A percentile compares a stretch with the other conserved stretches of the same genome.
Conservation (phyloP, 1,140 invertebrate genomes). For the Lucilia sericata region DNA sequence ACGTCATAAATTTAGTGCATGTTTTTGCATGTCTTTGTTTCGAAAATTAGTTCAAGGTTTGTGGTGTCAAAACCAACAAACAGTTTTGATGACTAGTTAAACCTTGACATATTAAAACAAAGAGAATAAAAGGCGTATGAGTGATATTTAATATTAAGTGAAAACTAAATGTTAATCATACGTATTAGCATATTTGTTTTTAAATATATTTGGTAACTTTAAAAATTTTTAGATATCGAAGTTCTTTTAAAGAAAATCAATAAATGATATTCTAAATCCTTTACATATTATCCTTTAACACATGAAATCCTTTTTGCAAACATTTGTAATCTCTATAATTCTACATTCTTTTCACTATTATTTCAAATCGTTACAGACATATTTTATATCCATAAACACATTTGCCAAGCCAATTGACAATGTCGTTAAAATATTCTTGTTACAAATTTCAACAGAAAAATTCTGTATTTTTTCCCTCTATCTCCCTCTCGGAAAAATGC, state of each 20-base stretch:
- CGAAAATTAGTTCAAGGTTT: slow-evolving; percentile 22
- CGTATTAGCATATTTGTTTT: too few species aligned
- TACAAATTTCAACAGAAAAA: neutral
- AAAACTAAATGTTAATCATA: neutral
- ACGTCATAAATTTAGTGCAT: neutral
- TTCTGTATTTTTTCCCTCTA: neutral
- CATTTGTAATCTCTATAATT: neutral
- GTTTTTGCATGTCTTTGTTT: neutral
- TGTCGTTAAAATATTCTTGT: neutral
- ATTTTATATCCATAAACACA: neutral
- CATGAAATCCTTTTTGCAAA: neutral
- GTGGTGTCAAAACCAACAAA: neutral
- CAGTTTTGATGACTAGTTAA: neutral
- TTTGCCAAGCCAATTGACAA: slow-evolving; percentile 7
- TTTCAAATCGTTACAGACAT: neutral
- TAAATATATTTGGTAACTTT: too few species aligned
- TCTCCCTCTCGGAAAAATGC: neutral
- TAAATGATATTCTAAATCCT: too few species aligned
- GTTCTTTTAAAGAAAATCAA: too few species aligned
- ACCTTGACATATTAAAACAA: neutral
- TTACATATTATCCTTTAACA: too few species aligned
- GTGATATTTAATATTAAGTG: neutral
- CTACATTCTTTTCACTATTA: neutral
- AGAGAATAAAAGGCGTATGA: neutral
- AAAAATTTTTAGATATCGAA: too few species aligned